Evolutionary conservation across 2,113 vertebrate genomes (phyloP).

Genomic region (Balaeniceps rex): DNA sequence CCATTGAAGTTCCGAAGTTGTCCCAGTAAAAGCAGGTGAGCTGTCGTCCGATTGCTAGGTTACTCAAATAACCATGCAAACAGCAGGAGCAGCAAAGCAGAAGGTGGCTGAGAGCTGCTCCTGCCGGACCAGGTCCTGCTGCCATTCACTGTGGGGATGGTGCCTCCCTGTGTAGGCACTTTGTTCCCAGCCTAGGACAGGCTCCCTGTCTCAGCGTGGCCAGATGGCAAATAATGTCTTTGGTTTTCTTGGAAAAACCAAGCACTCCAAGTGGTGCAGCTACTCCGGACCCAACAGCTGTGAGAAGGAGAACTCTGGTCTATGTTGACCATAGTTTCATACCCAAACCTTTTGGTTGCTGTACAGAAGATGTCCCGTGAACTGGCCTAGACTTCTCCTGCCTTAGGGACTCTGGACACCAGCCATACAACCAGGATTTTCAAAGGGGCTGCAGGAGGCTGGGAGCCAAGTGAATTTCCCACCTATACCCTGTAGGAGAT

Average conservation of each 20-base stretch:
- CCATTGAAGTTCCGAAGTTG: accelerated
- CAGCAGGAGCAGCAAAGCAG: not conserved
- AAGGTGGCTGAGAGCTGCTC: not conserved
- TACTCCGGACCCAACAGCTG: not conserved
- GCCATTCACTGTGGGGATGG: not conserved
- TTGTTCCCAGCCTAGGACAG: not conserved
- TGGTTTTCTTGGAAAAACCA: not conserved
- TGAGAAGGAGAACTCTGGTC: not conserved
- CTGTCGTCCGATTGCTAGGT: accelerated
- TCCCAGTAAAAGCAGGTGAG: not conserved
- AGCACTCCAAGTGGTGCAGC: not conserved
- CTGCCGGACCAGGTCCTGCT: not conserved
- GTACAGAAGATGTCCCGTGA: not conserved
- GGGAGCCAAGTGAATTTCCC: not conserved
- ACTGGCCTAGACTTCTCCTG: not conserved
- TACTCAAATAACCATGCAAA: not conserved
- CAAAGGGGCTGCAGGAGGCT: not conserved
- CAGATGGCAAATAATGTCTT: not conserved
- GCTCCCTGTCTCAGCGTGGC: not conserved
- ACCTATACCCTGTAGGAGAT: not conserved
- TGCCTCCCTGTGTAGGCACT: not conserved
- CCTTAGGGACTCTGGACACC: not conserved
- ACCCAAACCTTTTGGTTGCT: not conserved
- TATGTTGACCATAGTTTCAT: accelerated
- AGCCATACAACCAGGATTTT: not conserved